These are phyloP conservation scores for Misgurnus anguillicaudatus DNA, from an alignment of 2,113 vertebrate species.

Conservation along the genomic window DNA sequence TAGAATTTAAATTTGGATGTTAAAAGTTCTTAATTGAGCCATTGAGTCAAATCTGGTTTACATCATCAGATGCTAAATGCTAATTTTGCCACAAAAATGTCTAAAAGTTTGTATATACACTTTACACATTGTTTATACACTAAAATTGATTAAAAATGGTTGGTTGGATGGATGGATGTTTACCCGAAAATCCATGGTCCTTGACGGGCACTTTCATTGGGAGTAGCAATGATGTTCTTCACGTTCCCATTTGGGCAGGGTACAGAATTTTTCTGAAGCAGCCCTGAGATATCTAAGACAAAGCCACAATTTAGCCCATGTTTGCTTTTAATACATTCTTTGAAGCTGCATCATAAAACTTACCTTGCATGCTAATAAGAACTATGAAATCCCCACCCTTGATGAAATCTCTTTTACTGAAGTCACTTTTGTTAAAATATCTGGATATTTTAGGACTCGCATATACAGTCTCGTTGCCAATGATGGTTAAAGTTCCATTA, in stretches of 20 bases:
- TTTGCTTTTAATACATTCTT: not conserved
- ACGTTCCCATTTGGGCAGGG: not conserved
- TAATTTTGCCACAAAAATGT: too few species aligned
- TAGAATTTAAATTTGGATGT: too few species aligned
- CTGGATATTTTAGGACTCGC: slow-evolving; percentile 48
- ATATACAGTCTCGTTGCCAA: slow-evolving; percentile 73
- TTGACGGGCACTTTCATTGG: not conserved
- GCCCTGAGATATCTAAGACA: not conserved
- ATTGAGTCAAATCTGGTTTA: too few species aligned
- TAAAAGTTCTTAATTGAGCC: too few species aligned
- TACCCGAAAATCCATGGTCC: not conserved
- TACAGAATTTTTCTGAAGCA: not conserved
- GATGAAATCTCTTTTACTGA: slow-evolving; percentile 75
- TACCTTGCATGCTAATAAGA: slow-evolving; percentile 77
- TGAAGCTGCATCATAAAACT: not conserved
- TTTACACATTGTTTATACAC: too few species aligned
- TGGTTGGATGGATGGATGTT: not conserved
- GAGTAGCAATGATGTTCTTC: not conserved
- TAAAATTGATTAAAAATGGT: not conserved
- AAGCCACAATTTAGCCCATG: not conserved
- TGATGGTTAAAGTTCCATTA: slow-evolving; percentile 63
- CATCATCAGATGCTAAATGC: too few species aligned
- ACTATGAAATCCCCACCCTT: slow-evolving; percentile 75
- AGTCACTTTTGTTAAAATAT: slow-evolving; percentile 68
- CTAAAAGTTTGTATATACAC: too few species aligned